These are phyloP conservation scores for Sylvia atricapilla DNA, from an alignment of 2,113 vertebrate genomes.

Conservation along the genomic window DNA sequence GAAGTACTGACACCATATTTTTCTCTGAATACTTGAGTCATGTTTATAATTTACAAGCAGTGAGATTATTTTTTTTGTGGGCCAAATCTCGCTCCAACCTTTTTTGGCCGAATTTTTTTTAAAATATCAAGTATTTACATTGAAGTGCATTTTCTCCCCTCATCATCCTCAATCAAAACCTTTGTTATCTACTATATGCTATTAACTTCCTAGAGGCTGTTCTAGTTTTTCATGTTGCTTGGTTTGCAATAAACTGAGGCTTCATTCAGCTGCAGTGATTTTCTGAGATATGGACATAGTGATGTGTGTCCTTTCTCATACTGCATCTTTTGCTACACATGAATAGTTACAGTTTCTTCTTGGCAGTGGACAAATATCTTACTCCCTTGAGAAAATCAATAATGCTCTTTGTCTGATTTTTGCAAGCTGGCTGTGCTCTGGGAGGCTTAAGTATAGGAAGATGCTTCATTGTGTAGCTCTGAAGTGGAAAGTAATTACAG, in stretches of 20 bases:
- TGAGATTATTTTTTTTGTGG: background rate
- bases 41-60: background rate
- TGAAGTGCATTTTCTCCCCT: background rate
- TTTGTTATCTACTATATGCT: background rate
- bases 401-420: conserved; percentile 29
- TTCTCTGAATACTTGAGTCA: background rate
- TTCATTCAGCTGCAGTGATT: background rate
- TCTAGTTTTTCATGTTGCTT: background rate
- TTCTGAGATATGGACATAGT: background rate
- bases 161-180: background rate
- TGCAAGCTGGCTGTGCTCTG: background rate
- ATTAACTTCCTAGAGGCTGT: conserved; percentile 1
- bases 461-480: conserved; percentile 57
- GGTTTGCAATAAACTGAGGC: background rate
- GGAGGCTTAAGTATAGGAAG: background rate
- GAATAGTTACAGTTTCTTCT: conserved; percentile 25
- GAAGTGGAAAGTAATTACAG: conserved; percentile 67
- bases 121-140: background rate
- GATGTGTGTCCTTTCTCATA: background rate
- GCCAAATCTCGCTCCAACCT: background rate
- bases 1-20: background rate
- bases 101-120: background rate
- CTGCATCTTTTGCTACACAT: background rate
- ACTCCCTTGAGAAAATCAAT: conserved; percentile 32
- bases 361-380: conserved; percentile 30